A percentile compares a stretch with the other conserved stretches of the same genome.
phyloP scores from a whole-genome alignment of 2,888 invertebrate genomes.

The Cephus rjabovi region DNA sequence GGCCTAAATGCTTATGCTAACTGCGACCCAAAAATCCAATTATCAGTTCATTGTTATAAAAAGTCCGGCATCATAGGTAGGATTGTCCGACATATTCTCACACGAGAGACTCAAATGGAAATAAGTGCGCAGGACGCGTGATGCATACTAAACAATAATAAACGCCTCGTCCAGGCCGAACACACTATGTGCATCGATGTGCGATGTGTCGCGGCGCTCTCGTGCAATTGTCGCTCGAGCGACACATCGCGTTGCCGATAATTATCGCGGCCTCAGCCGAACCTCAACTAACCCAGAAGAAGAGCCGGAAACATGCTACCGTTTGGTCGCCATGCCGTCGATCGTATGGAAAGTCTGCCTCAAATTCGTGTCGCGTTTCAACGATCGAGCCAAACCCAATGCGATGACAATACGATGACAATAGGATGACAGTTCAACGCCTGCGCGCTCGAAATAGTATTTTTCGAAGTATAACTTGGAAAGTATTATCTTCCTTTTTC shows the following conservation, averaged over 20 bases:
- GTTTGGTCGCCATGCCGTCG: conserved; percentile 28
- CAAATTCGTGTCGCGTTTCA: conserved; percentile 47
- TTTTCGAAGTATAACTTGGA: no score
- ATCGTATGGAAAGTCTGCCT: conserved; percentile 47
- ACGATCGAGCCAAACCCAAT: conserved; percentile 41
- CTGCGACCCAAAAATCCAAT: conserved; percentile 47
- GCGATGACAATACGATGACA: conserved; percentile 20
- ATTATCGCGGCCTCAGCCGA: background rate
- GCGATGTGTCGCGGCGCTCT: no score
- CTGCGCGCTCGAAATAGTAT: no score
- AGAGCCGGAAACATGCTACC: conserved; percentile 27
- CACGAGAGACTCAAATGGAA: conserved; percentile 36
- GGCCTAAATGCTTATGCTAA: conserved; percentile 45
- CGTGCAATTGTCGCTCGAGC: background rate
- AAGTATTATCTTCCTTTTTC: no score
- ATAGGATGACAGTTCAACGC: no score
- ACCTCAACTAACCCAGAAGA: conserved; percentile 32
- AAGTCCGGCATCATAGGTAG: conserved; percentile 7
- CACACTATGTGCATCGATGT: no score
- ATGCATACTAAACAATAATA: background rate
- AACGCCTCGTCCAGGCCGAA: no score
- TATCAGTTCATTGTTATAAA: conserved; percentile 22
- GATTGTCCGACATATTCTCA: conserved; percentile 36
- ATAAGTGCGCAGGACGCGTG: conserved; percentile 23
- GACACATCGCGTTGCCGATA: background rate